These are phyloP conservation scores for Sturnus vulgaris DNA, from an alignment of 2,113 vertebrate species.

Conservation along the genomic window DNA sequence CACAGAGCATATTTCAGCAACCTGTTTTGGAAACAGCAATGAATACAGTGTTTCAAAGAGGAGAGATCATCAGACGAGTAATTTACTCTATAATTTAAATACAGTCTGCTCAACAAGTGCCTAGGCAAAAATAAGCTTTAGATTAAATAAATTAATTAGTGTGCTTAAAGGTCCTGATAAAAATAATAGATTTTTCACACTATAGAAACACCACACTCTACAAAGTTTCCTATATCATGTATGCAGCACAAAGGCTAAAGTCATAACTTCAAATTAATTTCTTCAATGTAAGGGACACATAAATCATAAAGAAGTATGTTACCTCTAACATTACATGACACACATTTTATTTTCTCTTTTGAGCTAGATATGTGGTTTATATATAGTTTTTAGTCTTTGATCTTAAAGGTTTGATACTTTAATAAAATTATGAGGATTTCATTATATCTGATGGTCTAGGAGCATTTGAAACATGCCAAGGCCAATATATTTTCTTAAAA, in stretches of 20 bases:
- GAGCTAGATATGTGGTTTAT: not conserved
- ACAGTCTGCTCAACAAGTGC: not conserved
- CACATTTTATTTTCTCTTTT: not conserved
- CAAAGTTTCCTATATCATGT: not conserved
- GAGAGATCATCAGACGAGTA: not conserved
- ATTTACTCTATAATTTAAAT: not conserved
- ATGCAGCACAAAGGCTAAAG: not conserved
- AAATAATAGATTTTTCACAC: not conserved
- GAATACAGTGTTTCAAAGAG: not conserved
- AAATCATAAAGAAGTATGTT: not conserved
- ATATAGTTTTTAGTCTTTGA: not conserved
- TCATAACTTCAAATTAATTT: not conserved
- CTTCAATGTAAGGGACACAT: not conserved
- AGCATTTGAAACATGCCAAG: not conserved
- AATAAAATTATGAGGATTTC: not conserved
- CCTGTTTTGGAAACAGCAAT: not conserved
- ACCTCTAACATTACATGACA: not conserved
- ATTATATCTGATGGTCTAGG: not conserved
- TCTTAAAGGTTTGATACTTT: not conserved
- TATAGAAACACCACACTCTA: not conserved
- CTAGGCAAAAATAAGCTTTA: not conserved
- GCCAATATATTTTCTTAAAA: not conserved
- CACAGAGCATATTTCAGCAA: fast-evolving
- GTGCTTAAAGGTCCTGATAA: not conserved
- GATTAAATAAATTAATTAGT: not conserved